Evolutionary conservation across 2,888 invertebrate species (phyloP).

Genomic region (Nebria salina): DNA sequence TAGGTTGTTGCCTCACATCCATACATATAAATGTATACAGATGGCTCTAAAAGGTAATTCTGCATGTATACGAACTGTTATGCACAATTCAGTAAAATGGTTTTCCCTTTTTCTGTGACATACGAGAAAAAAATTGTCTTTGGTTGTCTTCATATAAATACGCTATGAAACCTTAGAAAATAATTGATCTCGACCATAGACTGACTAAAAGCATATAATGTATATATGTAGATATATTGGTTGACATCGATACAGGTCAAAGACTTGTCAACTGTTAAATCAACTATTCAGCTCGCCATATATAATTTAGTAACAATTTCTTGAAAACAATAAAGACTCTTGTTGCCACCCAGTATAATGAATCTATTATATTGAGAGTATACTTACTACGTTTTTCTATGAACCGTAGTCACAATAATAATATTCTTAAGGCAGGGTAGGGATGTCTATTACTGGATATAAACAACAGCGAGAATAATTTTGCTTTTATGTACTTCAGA

Average conservation of each 20-base stretch:
- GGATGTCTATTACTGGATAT: background rate
- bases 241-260: background rate
- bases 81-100: too few relatives aligned
- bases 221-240: background rate
- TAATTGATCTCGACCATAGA: too few relatives aligned
- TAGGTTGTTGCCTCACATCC: too few relatives aligned
- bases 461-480: background rate
- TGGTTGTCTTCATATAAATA: too few relatives aligned
- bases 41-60: too few relatives aligned
- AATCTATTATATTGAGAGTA: background rate
- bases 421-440: constrained; percentile 19
- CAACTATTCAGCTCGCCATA: background rate
- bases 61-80: too few relatives aligned
- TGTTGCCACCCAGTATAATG: background rate
- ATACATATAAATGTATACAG: too few relatives aligned
- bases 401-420: background rate
- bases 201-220: background rate
- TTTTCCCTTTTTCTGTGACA: too few relatives aligned
- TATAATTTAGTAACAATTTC: background rate
- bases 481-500: background rate
- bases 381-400: background rate
- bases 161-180: too few relatives aligned
- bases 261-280: background rate
- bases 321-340: background rate
- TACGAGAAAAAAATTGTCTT: too few relatives aligned